Base-by-base conservation (phyloP, 2,113 vertebrate genomes). In the Ginglymostoma cirratum region DNA sequence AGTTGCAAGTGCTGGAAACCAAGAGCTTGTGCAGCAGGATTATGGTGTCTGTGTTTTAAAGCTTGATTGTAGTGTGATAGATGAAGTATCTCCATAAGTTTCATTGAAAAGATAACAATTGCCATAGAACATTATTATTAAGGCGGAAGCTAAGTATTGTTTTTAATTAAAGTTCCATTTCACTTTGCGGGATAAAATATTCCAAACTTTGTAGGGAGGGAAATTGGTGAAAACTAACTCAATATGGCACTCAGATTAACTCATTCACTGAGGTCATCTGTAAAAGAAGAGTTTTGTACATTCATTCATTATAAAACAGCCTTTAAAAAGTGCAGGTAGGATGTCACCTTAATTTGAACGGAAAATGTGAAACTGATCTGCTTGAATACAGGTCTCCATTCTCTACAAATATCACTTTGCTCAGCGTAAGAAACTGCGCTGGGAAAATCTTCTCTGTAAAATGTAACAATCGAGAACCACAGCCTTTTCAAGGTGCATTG, bases 391-490 rank as follows among this genome's bases (percentile, higher is more conserved):
- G 34, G 66, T 66, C 89, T 93, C 17, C n/a, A 93, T 66, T 93
- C 89, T 5, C 34, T 93, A 67, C 61, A 93, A 66, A 12, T 93
- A 21, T 66, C 61, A 38, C n/a, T 34, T 45, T 38, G 89, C 38
- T 93, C 55, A 10, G 89, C 10, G 61, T 38, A 66, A 0, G 61
- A 93, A 93, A 67, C 61, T 93, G 65, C 34, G 10, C 89, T 66
- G 89, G 61, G 61, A 93, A 93, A 93, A 66, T 38, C 34, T 66
- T 66, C 55, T n/a, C 61, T 66, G 34, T 19, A 21, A 4, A 19
- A 23, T 93, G 34, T 38, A 66, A 93, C 89, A 93, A 38, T 66
- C 5, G n/a, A 93, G 89, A 93, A 93, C 89, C 89, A 93, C 89
- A 93, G 34, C 34, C 61, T 93, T 93, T 93, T 67, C 34, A 93